A percentile compares a stretch with the other conserved stretches of the same genome.
Conservation (phyloP, 2,113 vertebrate species). For the Bos taurus region DNA sequence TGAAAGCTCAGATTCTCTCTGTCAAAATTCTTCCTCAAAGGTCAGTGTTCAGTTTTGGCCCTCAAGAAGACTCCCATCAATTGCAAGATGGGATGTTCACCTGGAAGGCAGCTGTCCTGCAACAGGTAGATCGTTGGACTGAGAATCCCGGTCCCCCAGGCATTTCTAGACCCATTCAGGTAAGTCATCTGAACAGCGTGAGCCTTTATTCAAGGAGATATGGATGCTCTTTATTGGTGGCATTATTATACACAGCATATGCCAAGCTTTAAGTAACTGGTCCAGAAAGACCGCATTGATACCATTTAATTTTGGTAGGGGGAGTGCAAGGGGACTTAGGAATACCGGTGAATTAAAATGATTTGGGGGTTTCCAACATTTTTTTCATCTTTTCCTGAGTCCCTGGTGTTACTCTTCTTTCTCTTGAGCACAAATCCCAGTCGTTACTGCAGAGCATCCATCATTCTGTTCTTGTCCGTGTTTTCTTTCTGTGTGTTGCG, state of each 20-base stretch:
- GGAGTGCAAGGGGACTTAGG: fast-evolving
- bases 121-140: fast-evolving
- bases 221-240: background rate
- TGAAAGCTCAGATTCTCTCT: too few species aligned
- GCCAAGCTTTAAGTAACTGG: background rate
- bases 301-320: background rate
- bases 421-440: background rate
- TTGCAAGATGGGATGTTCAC: too few species aligned
- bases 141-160: fast-evolving
- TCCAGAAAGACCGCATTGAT: background rate
- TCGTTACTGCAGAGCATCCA: fast-evolving
- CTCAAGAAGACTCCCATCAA: too few species aligned
- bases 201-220: background rate
- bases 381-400: fast-evolving
- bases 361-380: background rate
- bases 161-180: background rate
- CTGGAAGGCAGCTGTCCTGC: background rate
- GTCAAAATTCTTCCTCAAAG: background rate
- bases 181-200: background rate
- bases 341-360: background rate
- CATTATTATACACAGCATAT: fast-evolving
- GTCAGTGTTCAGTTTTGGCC: too few species aligned
- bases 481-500: background rate
- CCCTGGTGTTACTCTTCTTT: background rate
- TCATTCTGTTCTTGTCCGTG: fast-evolving